Percentiles rank a stretch among this genome's conserved stretches.
Conservation (phyloP, 2,797 vertebrate species). For the Poecile montanus region DNA sequence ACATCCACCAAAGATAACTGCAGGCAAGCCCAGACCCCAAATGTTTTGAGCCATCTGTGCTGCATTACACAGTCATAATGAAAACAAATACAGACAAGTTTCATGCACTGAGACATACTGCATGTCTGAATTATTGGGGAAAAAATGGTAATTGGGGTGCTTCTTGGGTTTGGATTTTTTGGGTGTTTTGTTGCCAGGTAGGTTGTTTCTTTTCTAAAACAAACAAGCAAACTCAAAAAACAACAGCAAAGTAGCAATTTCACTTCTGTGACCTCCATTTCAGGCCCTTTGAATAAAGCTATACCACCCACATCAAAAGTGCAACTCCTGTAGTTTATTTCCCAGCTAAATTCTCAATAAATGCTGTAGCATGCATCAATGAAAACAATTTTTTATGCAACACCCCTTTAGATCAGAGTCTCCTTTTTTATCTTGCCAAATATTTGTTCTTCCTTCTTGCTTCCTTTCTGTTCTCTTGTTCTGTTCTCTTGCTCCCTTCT, state of each 20-base stretch:
- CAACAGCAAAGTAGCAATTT: background rate
- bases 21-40: background rate
- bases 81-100: background rate
- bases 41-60: background rate
- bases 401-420: background rate
- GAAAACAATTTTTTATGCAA: background rate
- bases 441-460: fast-evolving
- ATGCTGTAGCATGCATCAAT: background rate
- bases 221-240: fast-evolving
- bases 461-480: background rate
- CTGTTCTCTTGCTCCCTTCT: too few relatives aligned
- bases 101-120: background rate
- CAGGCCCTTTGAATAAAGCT: background rate
- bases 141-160: fast-evolving
- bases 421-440: background rate
- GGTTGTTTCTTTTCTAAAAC: background rate
- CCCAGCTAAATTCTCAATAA: background rate
- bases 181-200: background rate
- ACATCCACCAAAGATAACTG: background rate
- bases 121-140: background rate
- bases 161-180: background rate
- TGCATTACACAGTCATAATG: background rate
- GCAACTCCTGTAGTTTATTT: background rate
- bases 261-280: background rate
- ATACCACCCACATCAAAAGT: background rate